Evolutionary conservation across 2,797 vertebrate species (phyloP).

Genomic region (Xerus rutilus): DNA sequence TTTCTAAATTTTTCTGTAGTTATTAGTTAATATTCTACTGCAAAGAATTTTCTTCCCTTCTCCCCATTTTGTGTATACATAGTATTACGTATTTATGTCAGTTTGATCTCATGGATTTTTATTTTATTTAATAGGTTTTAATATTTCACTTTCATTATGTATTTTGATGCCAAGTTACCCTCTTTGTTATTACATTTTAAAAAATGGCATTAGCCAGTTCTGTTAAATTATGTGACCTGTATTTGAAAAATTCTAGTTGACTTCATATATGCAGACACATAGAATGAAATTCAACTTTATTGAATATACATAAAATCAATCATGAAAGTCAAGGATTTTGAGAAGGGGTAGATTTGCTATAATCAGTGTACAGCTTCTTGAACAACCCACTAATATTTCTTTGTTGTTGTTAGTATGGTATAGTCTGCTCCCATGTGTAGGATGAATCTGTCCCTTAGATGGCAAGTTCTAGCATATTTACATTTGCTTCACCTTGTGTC

Average conservation of each 20-base stretch:
- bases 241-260: neutral
- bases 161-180: neutral
- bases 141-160: neutral
- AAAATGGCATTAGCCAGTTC: neutral
- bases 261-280: neutral
- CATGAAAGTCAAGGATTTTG: neutral
- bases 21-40: neutral
- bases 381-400: neutral
- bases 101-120: neutral
- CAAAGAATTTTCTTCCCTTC: neutral
- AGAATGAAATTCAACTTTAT: neutral
- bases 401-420: neutral
- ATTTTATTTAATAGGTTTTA: neutral
- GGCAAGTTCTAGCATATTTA: neutral
- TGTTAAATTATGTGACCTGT: neutral
- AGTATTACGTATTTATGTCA: neutral
- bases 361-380: neutral
- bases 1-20: neutral
- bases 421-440: neutral
- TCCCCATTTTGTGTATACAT: neutral
- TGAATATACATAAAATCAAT: neutral
- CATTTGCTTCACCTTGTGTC: neutral
- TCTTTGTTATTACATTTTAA: neutral
- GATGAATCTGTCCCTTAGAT: neutral
- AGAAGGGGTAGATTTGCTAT: neutral